Evolutionary conservation across 1,140 invertebrate genomes (phyloP).

Genomic region (Anthonomus grandis): DNA sequence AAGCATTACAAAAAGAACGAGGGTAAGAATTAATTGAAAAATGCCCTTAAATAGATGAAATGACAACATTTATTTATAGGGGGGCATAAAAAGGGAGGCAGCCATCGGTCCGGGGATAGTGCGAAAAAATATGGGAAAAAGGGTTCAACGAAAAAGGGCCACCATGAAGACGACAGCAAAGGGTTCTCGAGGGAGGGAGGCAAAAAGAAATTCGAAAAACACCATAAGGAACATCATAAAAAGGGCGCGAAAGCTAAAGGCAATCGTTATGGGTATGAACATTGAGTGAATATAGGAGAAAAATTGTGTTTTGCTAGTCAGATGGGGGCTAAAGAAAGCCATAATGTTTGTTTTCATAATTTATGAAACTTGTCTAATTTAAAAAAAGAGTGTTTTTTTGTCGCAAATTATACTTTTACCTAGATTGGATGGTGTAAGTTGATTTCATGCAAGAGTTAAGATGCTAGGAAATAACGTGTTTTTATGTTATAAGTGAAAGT

Average conservation of each 20-base stretch:
- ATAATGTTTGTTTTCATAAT: too few relatives aligned
- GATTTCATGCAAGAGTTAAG: too few relatives aligned
- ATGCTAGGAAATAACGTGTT: too few relatives aligned
- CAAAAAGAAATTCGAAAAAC: constrained; percentile 59
- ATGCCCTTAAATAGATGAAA: background rate
- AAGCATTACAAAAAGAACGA: constrained; percentile 67
- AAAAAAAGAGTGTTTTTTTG: too few relatives aligned
- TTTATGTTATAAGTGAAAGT: too few relatives aligned
- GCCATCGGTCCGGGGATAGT: constrained; percentile 66
- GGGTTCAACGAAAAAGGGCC: constrained; percentile 67
- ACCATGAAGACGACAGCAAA: constrained; percentile 61
- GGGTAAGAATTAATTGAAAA: constrained; percentile 43
- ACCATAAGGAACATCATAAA: constrained; percentile 60
- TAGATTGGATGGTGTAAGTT: too few relatives aligned
- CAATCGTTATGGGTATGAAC: constrained; percentile 56
- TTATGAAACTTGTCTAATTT: too few relatives aligned
- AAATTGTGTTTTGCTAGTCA: too few relatives aligned
- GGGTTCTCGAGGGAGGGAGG: constrained; percentile 60
- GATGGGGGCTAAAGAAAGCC: too few relatives aligned
- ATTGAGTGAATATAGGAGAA: too few relatives aligned
- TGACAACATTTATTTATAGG: constrained; percentile 7
- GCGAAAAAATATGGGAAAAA: constrained; percentile 72
- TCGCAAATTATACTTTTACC: too few relatives aligned
- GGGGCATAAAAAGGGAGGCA: constrained; percentile 68
- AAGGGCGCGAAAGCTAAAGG: constrained; percentile 57